Evolutionary conservation across 2,797 vertebrate species (phyloP).

Genomic region (Nothura maculosa): DNA sequence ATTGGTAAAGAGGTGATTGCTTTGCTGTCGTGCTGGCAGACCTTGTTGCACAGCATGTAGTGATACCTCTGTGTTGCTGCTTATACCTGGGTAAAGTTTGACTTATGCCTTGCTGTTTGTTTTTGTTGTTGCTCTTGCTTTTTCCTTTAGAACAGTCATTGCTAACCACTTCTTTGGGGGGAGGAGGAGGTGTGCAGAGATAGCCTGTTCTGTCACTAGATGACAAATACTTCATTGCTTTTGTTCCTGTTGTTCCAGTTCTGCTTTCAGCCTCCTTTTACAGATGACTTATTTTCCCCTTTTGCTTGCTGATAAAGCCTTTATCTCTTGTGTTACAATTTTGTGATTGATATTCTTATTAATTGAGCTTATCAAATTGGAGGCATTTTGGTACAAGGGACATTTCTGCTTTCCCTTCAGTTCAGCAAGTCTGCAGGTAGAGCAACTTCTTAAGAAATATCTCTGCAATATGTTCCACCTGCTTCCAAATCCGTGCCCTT

Average conservation of each 20-base stretch:
- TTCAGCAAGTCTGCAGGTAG: background rate
- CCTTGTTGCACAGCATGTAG: background rate
- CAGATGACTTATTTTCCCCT: background rate
- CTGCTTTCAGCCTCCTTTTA: background rate
- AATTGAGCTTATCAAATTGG: background rate
- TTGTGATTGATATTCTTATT: background rate
- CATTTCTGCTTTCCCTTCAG: background rate
- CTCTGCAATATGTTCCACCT: background rate
- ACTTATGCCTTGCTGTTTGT: background rate
- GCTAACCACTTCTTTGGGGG: background rate
- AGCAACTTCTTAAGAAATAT: background rate
- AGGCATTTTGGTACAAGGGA: background rate
- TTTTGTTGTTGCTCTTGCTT: background rate
- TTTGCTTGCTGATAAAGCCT: background rate
- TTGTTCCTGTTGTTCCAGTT: background rate
- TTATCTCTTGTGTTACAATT: background rate
- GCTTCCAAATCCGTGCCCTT: rapidly evolving
- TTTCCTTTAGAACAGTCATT: background rate
- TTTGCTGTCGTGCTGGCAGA: background rate
- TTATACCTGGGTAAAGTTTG: background rate
- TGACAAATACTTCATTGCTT: background rate
- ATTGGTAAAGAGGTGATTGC: background rate
- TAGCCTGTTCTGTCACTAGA: background rate
- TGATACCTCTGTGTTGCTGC: background rate
- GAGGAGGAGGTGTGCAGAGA: background rate